These are phyloP conservation scores for Artemia sinica DNA, from an alignment of 2,888 invertebrate genomes.

Conservation along the genomic window DNA sequence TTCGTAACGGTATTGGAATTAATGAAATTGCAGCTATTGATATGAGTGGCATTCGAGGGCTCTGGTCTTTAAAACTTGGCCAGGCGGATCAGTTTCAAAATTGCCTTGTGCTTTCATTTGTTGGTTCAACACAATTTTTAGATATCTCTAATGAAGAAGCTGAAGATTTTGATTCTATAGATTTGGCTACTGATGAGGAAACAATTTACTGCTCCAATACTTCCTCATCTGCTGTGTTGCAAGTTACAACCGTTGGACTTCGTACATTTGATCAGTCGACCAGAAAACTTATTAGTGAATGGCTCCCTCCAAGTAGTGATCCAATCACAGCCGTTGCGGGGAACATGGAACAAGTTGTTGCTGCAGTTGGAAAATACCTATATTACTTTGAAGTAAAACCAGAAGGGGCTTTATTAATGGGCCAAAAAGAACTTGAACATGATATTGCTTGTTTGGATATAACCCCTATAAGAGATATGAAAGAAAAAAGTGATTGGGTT, in stretches of 20 bases:
- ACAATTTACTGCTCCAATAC: constrained; percentile 90
- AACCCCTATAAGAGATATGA: constrained; percentile 43
- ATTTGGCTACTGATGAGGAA: constrained; percentile 77
- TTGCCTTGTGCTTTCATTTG: constrained; percentile 80
- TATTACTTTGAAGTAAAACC: constrained; percentile 54
- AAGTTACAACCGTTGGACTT: constrained; percentile 54
- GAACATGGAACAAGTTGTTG: constrained; percentile 53
- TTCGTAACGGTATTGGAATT: constrained; percentile 95
- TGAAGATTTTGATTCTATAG: constrained; percentile 84
- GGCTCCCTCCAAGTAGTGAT: constrained; percentile 49
- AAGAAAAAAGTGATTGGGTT: constrained; percentile 45
- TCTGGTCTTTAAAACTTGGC: constrained; percentile 68
- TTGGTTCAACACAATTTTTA: constrained; percentile 68
- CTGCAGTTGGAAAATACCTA: constrained; percentile 72
- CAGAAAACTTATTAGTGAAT: constrained; percentile 37
- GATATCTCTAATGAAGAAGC: constrained; percentile 54
- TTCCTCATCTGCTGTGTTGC: constrained; percentile 56
- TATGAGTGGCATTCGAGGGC: constrained; percentile 87
- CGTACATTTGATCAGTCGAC: constrained; percentile 30
- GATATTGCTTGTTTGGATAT: constrained; percentile 94
- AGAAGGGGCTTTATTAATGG: constrained; percentile 44
- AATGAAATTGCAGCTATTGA: constrained; percentile 96
- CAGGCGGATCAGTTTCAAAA: constrained; percentile 49
- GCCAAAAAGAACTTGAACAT: constrained; percentile 58
- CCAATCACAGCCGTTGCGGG: constrained; percentile 77